phyloP scores from a whole-genome alignment of 37 sponge, comb jelly and placozoan species.

The Ephydatia muelleri region DNA sequence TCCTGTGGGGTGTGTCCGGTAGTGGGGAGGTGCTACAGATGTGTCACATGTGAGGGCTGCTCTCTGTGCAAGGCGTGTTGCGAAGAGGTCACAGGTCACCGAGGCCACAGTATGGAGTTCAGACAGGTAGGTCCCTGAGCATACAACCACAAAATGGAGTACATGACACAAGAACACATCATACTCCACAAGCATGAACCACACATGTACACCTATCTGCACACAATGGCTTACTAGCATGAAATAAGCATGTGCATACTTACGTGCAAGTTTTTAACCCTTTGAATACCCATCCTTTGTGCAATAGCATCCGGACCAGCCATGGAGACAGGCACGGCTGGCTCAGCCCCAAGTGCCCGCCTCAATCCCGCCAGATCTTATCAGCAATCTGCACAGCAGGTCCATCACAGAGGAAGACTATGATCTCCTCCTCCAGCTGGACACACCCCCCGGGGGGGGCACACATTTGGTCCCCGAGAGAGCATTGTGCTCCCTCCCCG shows the following conservation, averaged over 20 bases:
- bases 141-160: not conserved
- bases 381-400: slow-evolving; percentile 64
- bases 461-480: slow-evolving; percentile 25
- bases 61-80: slow-evolving; percentile 78
- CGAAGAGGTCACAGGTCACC: slow-evolving; percentile 34
- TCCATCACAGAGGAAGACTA: slow-evolving; percentile 87
- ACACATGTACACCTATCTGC: no score
- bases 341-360: slow-evolving; percentile 2
- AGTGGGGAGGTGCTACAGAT: slow-evolving; percentile 73
- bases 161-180: not conserved
- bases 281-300: not conserved
- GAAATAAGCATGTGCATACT: not conserved
- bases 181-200: no score
- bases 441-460: slow-evolving; percentile 36
- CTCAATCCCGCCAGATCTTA: slow-evolving; percentile 61
- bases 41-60: slow-evolving; percentile 55
- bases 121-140: slow-evolving; percentile 21
- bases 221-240: not conserved
- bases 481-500: slow-evolving; percentile 35
- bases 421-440: slow-evolving; percentile 82
- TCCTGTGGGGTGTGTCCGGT: slow-evolving; percentile 71
- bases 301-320: slow-evolving; percentile 43
- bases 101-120: slow-evolving; percentile 56
- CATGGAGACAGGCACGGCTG: slow-evolving; percentile 36
- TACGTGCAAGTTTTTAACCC: not conserved